Conservation (phyloP, 2,113 vertebrate species). For the Vulpes vulpes region DNA sequence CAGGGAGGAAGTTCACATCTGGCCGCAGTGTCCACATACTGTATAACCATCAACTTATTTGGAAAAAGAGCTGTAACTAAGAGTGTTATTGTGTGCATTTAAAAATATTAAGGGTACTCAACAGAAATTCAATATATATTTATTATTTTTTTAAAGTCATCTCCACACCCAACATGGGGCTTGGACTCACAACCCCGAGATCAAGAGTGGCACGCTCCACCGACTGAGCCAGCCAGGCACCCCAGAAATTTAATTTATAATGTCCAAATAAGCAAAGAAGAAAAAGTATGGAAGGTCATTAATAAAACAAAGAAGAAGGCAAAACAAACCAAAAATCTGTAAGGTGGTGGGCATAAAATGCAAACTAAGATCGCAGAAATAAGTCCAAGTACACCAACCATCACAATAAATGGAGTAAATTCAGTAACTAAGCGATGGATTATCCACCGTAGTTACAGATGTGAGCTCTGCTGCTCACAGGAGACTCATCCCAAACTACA, state of each 20-base stretch:
- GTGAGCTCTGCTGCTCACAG: accelerated
- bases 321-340: neutral
- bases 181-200: neutral
- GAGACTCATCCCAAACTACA: accelerated
- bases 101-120: neutral
- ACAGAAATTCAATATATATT: neutral
- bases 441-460: neutral
- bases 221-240: neutral
- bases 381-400: too few relatives aligned
- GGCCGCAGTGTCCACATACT: accelerated
- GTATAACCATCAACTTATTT: accelerated
- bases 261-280: neutral
- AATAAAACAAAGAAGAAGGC: neutral
- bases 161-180: neutral
- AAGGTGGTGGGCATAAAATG: neutral
- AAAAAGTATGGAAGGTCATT: neutral
- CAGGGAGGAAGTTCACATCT: neutral
- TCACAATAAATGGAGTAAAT: accelerated
- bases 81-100: neutral
- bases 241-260: neutral
- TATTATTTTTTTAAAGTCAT: neutral
- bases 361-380: neutral
- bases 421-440: accelerated
- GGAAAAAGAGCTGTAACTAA: neutral
- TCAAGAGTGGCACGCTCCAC: neutral